Conservation (phyloP, 2,888 invertebrate species). For the Synergus itoensis region DNA sequence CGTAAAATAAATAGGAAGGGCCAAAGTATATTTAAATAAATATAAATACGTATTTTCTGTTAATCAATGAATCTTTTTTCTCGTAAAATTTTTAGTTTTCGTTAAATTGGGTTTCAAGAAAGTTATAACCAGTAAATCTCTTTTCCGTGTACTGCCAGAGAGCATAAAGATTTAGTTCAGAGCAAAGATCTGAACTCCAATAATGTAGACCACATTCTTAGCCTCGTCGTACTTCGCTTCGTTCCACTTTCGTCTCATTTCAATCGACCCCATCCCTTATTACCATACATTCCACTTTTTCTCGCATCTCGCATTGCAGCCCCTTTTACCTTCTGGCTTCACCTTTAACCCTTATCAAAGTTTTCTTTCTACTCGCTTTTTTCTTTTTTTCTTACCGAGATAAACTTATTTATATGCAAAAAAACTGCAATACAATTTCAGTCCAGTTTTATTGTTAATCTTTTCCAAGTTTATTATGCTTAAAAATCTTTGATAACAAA, state of each 20-base stretch:
- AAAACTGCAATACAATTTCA: not conserved
- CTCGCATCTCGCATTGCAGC: slow-evolving; percentile 29
- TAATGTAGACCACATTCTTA: slow-evolving; percentile 39
- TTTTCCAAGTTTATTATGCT: no score
- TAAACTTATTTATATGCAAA: not conserved
- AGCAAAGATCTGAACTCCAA: slow-evolving; percentile 37
- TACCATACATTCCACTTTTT: slow-evolving; percentile 34
- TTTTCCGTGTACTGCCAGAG: slow-evolving; percentile 38
- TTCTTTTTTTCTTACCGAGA: not conserved
- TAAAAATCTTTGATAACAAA: not conserved
- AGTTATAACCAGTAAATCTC: slow-evolving; percentile 32
- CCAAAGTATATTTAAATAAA: no score
- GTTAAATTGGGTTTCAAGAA: slow-evolving; percentile 24
- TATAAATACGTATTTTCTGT: not conserved
- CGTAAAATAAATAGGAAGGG: no score
- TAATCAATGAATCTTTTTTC: slow-evolving; percentile 3
- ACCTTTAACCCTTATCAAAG: slow-evolving; percentile 17
- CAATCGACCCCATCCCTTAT: slow-evolving; percentile 40
- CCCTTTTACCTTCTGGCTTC: slow-evolving; percentile 17
- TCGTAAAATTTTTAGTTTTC: slow-evolving; percentile 15
- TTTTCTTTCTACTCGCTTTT: slow-evolving; percentile 13
- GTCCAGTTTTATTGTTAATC: no score
- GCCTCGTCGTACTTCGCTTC: slow-evolving; percentile 29
- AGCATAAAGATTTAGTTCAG: slow-evolving; percentile 37
- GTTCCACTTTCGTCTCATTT: slow-evolving; percentile 37